A percentile compares a stretch with the other conserved stretches of the same genome.
phyloP scores from a whole-genome alignment of 2,113 vertebrate genomes.

The Sporophila hypoxantha region DNA sequence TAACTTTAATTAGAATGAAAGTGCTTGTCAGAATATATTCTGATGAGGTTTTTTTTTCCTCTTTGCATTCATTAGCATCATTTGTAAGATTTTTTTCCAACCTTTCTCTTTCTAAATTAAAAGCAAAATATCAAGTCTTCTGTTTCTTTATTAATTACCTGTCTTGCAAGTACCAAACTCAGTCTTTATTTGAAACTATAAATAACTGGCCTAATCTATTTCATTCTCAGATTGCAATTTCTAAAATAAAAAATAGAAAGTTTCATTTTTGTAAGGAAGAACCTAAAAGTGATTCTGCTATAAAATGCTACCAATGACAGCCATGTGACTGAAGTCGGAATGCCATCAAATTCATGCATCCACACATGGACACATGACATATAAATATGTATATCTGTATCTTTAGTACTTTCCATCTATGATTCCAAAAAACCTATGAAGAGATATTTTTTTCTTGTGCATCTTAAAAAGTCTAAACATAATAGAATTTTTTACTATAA shows the following conservation, averaged over 20 bases:
- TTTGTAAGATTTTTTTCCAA: background rate
- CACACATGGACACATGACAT: background rate
- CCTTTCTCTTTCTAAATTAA: background rate
- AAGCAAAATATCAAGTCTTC: background rate
- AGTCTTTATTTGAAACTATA: background rate
- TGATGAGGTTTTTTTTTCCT: background rate
- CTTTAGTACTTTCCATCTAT: background rate
- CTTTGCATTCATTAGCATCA: background rate
- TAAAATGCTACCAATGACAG: background rate
- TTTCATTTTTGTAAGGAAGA: background rate
- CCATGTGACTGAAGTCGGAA: background rate
- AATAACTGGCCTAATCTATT: background rate
- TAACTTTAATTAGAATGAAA: background rate
- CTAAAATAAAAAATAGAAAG: background rate
- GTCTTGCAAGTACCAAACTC: background rate
- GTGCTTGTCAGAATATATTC: background rate
- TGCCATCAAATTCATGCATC: background rate
- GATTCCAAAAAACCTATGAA: background rate
- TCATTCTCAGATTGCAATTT: background rate
- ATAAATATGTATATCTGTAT: background rate
- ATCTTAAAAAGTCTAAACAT: background rate
- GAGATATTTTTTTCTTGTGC: background rate
- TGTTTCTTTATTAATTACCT: background rate
- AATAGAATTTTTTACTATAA: background rate
- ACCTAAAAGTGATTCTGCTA: accelerated